These are phyloP conservation scores for Beroe ovata DNA, from an alignment of 37 sponge, comb jelly and placozoan genomes.

Conservation along the genomic window DNA sequence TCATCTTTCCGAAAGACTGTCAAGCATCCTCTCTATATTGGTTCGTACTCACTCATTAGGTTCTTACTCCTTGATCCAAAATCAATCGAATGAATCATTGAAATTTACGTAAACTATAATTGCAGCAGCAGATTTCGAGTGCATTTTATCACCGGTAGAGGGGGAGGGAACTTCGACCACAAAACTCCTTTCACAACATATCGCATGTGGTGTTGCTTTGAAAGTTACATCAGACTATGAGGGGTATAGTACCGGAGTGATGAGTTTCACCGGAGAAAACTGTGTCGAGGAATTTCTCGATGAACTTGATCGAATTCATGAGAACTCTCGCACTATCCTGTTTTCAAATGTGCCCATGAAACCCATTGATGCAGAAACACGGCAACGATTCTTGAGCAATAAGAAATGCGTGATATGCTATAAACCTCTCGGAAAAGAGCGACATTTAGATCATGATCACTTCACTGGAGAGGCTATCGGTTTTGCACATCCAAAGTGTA, in stretches of 20 bases:
- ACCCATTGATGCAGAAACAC: not conserved
- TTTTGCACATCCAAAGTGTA: not conserved
- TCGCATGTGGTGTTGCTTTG: not conserved
- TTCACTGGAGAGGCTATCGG: not conserved
- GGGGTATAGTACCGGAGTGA: not conserved
- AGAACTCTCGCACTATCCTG: not conserved
- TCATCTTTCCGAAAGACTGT: not conserved
- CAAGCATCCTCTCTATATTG: not conserved
- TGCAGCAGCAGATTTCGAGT: conserved; percentile 23
- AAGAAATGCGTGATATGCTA: not conserved
- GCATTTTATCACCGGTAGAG: not conserved
- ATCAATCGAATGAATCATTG: not conserved
- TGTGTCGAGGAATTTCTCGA: not conserved
- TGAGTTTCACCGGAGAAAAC: not conserved
- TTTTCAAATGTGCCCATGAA: not conserved
- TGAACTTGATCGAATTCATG: not conserved
- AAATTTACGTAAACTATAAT: not conserved
- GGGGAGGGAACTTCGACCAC: not conserved
- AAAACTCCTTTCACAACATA: not conserved
- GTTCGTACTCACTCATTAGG: too few relatives aligned
- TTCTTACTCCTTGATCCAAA: too few relatives aligned
- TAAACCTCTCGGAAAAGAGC: not conserved
- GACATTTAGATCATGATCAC: not conserved
- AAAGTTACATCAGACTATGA: not conserved
- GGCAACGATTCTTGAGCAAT: not conserved